Evolutionary conservation across 2,888 invertebrate species (phyloP).

Genomic region (Trichacis sp.): DNA sequence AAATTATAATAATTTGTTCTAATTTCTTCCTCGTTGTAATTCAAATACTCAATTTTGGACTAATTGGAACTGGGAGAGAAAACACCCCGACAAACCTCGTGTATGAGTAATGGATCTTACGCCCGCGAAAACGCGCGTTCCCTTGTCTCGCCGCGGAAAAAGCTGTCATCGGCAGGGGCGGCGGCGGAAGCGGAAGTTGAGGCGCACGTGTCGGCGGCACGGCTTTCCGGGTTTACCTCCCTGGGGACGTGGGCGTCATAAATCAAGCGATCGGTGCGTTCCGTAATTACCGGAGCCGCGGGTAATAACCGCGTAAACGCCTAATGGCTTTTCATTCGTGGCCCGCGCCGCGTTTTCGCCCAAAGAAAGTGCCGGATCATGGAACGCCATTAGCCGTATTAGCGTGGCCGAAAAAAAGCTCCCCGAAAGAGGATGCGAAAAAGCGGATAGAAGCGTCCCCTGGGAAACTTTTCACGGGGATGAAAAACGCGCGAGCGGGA

Average conservation of each 20-base stretch:
- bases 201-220: slow-evolving; percentile 35
- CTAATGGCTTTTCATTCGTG: slow-evolving; percentile 30
- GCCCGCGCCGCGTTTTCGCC: neutral
- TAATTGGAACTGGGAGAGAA: no score
- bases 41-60: no score
- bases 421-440: slow-evolving; percentile 18
- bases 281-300: slow-evolving; percentile 26
- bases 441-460: slow-evolving; percentile 22
- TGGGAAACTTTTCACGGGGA: slow-evolving; percentile 5
- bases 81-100: neutral
- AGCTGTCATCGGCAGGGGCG: slow-evolving; percentile 31
- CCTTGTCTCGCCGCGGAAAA: slow-evolving; percentile 32
- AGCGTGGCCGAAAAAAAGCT: no score
- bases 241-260: slow-evolving; percentile 27
- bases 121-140: slow-evolving; percentile 34
- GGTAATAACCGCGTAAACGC: slow-evolving; percentile 41
- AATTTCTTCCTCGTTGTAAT: no score
- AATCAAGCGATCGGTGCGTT: slow-evolving; percentile 35
- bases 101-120: slow-evolving; percentile 35
- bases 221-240: neutral
- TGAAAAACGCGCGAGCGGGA: slow-evolving; percentile 18
- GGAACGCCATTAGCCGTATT: slow-evolving; percentile 38
- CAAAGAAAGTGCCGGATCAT: slow-evolving; percentile 26
- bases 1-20: no score
- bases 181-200: slow-evolving; percentile 19